Evolutionary conservation across 2,797 vertebrate genomes (phyloP).

Genomic region (Buphagus erythrorhynchus): DNA sequence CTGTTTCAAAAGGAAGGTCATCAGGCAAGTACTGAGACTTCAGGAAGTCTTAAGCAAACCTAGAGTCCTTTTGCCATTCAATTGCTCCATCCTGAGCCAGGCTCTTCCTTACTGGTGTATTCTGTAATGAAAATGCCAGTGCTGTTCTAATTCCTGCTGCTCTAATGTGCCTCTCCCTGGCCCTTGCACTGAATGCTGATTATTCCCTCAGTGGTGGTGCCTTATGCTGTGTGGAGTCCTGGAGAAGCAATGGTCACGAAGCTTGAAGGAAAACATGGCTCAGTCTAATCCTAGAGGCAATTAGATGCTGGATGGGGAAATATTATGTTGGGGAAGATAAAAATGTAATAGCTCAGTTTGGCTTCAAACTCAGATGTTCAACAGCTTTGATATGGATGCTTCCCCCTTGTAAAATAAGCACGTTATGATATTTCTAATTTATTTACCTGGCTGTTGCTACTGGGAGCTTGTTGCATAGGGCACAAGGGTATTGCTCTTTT

Average conservation of each 20-base stretch:
- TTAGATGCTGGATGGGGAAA: not conserved
- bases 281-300: not conserved
- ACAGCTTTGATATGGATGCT: not conserved
- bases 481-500: not conserved
- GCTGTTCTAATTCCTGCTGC: constrained; percentile 4
- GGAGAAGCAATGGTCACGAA: not conserved
- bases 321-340: not conserved
- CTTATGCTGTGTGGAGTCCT: not conserved
- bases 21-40: constrained; percentile 23
- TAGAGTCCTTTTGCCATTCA: not conserved
- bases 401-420: not conserved
- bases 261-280: not conserved
- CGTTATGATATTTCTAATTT: not conserved
- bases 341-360: not conserved
- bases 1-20: constrained; percentile 11
- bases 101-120: not conserved
- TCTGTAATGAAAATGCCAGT: not conserved
- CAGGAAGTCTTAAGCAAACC: constrained; percentile 15
- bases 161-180: not conserved
- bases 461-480: not conserved
- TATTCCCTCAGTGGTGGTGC: not conserved
- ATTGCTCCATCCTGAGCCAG: constrained; percentile 3
- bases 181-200: not conserved
- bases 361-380: not conserved
- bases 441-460: not conserved